Base-by-base conservation (phyloP, 2,113 vertebrate genomes). In the Dolichotis patagonum region DNA sequence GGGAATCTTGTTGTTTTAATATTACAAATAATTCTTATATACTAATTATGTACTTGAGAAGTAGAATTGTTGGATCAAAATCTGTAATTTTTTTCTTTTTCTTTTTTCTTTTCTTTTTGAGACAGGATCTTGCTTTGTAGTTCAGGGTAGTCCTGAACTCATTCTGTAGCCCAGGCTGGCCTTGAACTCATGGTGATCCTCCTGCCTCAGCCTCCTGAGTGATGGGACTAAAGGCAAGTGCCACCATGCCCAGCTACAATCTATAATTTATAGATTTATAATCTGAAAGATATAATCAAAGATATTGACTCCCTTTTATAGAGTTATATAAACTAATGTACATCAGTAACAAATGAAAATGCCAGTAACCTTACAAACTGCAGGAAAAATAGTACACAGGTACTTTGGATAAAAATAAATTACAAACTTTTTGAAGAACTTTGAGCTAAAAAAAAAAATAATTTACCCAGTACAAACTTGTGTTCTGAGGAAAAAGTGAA, bases 401-500 rank as follows among this genome's bases (percentile, higher is more conserved):
- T 28, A 92, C 30, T 88, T 41, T 63, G 22, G 22, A 83, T 86
- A 88, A 58, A 92, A 94, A 88, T 90, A 91, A 93, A 43, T 32
- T 46, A 80, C 2, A 43, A 94, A 94, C 24, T 81, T 95, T 86
- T 28, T 67, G 20, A 85, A 96, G 62, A 26, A 80, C 49, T 38
- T 22, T 49, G 67, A 82, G 56, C 52, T 96, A 22, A 94, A 84
- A 95, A 94, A 84, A 95, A 92, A 86, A 41, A 84, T 52, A 95
- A 94, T 19, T 94, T 90, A 83, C 16, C 4, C 16, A 90, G 41
- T 10, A 71, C 14, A 91, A 95, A 97, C 38, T 52, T 92, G 46
- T 10, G 82, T 58, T 63, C n/a, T 80, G 60, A 90, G 30, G 38
- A 24, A 96, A 94, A 95, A 95, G 65, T 93, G 24, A 92, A 94